Evolutionary conservation across 1,140 invertebrate genomes (phyloP).

Genomic region (Yoshiicerus persimilis): DNA sequence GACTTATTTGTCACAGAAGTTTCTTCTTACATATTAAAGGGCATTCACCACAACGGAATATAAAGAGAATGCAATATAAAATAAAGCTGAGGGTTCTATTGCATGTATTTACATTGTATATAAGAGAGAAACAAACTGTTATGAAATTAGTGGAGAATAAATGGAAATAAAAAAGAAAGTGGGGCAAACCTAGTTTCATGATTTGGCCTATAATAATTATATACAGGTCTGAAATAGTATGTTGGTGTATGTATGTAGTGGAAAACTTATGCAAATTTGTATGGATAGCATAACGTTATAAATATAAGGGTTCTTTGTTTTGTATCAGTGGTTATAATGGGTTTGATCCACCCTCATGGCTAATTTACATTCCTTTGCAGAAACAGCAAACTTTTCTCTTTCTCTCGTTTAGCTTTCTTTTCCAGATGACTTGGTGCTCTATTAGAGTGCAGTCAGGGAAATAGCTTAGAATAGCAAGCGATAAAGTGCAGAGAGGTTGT

Average conservation of each 20-base stretch:
- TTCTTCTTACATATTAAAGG: not conserved
- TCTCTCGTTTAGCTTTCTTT: not conserved
- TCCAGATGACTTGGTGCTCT: not conserved
- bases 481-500: not conserved
- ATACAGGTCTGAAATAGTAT: not conserved
- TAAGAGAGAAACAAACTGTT: not conserved
- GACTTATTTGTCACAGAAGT: not conserved
- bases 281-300: not conserved
- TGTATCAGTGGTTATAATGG: not conserved
- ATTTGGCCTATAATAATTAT: not conserved
- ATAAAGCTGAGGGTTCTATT: not conserved
- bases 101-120: not conserved
- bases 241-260: not conserved
- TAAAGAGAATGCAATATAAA: not conserved
- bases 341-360: not conserved
- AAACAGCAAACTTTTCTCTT: not conserved
- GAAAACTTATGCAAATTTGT: not conserved
- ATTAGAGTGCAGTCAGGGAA: not conserved
- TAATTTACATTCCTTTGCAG: not conserved
- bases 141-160: not conserved
- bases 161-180: not conserved
- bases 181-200: not conserved
- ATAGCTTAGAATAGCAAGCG: not conserved
- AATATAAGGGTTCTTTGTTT: no score
- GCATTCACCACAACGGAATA: not conserved